Percentiles rank a stretch among this genome's conserved stretches.
Evolutionary conservation across 35 echinoderm and acorn worm species (phyloP).

Genomic region (Holothuria glaberrima): DNA sequence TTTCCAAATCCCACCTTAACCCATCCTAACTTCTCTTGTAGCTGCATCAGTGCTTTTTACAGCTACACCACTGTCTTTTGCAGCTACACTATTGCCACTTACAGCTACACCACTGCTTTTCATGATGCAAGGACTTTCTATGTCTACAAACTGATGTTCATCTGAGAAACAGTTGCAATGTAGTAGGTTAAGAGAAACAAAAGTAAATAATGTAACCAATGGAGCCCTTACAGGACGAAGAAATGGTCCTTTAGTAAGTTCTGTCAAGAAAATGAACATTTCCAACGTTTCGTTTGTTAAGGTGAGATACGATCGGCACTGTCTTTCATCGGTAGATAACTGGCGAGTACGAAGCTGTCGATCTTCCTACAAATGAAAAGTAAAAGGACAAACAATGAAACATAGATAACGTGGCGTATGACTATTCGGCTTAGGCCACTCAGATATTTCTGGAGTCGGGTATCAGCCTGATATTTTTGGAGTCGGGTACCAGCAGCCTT

Average conservation of each 20-base stretch:
- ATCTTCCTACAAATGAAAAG: constrained; percentile 70
- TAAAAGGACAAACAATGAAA: not conserved
- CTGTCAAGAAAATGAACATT: constrained; percentile 97
- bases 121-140: no score
- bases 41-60: not conserved
- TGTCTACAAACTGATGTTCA: no score
- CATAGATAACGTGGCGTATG: not conserved
- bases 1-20: no score
- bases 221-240: constrained; percentile 88
- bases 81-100: no score
- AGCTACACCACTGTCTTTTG: not conserved
- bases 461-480: no score
- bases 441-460: no score
- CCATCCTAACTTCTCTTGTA: no score
- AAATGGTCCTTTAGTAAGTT: constrained; percentile 85
- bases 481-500: no score
- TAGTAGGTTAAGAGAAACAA: no score
- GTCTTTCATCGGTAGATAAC: constrained; percentile 84
- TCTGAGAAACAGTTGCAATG: no score
- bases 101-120: no score
- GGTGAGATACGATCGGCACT: constrained; percentile 92
- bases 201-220: not conserved
- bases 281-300: constrained; percentile 96
- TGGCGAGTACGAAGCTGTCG: constrained; percentile 73
- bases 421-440: no score